Evolutionary conservation across 2,113 vertebrate species (phyloP), one percentile per base, ranked within the genome.

Genomic region (Poeciliopsis prolifica): DNA sequence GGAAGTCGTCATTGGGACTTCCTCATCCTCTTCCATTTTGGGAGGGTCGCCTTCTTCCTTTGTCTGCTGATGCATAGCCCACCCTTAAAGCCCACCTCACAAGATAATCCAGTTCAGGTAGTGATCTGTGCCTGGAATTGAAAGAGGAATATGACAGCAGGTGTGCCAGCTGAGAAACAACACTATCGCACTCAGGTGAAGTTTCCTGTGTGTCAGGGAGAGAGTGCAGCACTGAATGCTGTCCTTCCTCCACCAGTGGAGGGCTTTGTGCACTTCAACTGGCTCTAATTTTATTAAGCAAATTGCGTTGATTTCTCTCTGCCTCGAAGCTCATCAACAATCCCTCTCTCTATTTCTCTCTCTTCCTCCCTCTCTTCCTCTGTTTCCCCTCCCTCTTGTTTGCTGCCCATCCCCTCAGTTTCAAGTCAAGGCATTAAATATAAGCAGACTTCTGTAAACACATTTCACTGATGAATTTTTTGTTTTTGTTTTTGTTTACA

Each of bases 201-300:
- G 30, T n/a, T 44, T 69, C 15, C 37, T 60, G 54, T 77, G 78
- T 63, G 9, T 42, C 35, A 11, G 51, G 78, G 71, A 76, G 68
- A 73, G 65, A 48, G 84, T 81, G 85, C 78, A 71, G 81, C 51
- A 26, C 17, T 60, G 69, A 92, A 81, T 87, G 87, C 67, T 58
- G 80, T 65, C 71, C 83, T 88, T 74, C 64, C 66, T 79, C 72
- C 70, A 54, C 75, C 82, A 75, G 82, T 31, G 42, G 70, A 86
- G 77, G 88, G 82, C 86, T 92, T 88, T 87, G 85, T 89, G 79
- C 79, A 82, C 70, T 90, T 89, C 86, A 89, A 83, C 89, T 78
- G 79, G 68, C 19, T 82, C 90, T 94, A 95, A 95, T 94, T 94
- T 92, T 91, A 92, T 94, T 94, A 95, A 86, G 92, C 89, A 94